Conservation (phyloP, 2,888 invertebrate genomes). For the Clostera curtula region DNA sequence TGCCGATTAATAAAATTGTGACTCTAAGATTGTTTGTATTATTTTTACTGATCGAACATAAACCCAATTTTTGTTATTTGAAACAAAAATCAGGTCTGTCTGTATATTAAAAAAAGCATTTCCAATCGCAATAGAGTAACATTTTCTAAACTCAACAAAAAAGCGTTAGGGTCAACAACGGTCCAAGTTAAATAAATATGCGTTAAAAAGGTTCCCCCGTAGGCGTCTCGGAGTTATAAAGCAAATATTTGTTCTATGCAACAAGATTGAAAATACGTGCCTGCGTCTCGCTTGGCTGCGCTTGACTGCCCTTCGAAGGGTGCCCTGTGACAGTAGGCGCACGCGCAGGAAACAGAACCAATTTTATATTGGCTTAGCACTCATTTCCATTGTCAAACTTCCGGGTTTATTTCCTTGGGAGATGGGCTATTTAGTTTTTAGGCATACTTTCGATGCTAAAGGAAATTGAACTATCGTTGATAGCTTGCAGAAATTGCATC, state of each 20-base stretch:
- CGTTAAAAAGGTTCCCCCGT: constrained; percentile 23
- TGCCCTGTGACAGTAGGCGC: constrained; percentile 8
- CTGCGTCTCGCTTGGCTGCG: constrained; percentile 33
- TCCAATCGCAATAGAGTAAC: too few relatives aligned
- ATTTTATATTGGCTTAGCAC: constrained; percentile 28
- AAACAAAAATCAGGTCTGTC: too few relatives aligned
- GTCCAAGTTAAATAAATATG: constrained; percentile 26
- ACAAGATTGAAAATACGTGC: constrained; percentile 46
- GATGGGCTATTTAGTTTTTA: constrained; percentile 12
- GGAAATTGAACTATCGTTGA: constrained; percentile 1
- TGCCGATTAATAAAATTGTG: too few relatives aligned
- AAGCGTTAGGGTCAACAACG: constrained; percentile 12
- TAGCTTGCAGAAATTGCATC: too few relatives aligned
- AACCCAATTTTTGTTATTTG: too few relatives aligned
- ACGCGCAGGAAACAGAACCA: constrained; percentile 36
- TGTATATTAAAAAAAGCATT: too few relatives aligned
- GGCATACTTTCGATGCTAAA: background rate
- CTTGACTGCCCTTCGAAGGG: too few relatives aligned
- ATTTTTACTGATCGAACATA: too few relatives aligned
- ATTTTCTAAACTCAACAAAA: constrained; percentile 7
- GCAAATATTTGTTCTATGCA: constrained; percentile 52
- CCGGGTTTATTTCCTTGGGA: constrained; percentile 31
- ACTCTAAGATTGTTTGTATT: too few relatives aligned
- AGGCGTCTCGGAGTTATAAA: constrained; percentile 27
- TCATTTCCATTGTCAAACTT: constrained; percentile 30